Percentiles rank a stretch among this genome's conserved stretches.
Conservation (phyloP, 1,140 invertebrate genomes). For the Neotoxoptera formosana region DNA sequence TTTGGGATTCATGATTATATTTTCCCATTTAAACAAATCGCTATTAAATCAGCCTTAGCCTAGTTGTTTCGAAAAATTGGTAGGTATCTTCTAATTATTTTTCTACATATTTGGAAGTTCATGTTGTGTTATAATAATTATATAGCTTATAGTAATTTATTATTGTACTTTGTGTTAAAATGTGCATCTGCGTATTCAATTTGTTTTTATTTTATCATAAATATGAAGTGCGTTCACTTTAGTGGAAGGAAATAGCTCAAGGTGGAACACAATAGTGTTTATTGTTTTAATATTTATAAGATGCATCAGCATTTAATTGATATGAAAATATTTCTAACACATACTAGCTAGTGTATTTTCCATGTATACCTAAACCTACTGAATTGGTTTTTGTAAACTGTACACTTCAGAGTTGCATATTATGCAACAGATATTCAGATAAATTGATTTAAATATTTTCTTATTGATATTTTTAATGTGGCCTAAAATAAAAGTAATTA, state of each 20-base stretch:
- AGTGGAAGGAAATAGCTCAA: neutral
- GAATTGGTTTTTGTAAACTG: neutral
- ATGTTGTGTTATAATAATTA: neutral
- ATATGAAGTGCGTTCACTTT: neutral
- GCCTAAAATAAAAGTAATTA: neutral
- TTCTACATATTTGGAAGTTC: neutral
- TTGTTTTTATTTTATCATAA: neutral
- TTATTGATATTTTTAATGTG: neutral
- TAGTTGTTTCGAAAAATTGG: neutral
- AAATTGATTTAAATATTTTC: neutral
- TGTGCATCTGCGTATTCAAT: neutral
- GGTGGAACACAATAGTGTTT: constrained; percentile 8
- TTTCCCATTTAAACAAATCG: neutral
- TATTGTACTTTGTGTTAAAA: constrained; percentile 7
- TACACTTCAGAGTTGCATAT: neutral
- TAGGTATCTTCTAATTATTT: neutral
- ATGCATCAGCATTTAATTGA: neutral
- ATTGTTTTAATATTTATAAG: constrained; percentile 9
- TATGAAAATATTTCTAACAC: neutral
- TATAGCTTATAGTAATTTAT: neutral
- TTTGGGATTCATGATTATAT: neutral
- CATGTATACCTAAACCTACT: neutral
- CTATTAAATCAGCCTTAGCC: neutral
- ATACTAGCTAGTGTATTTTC: too few relatives aligned
- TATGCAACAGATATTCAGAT: neutral